Conservation (phyloP, 2,888 invertebrate species). For the Dione juno region DNA sequence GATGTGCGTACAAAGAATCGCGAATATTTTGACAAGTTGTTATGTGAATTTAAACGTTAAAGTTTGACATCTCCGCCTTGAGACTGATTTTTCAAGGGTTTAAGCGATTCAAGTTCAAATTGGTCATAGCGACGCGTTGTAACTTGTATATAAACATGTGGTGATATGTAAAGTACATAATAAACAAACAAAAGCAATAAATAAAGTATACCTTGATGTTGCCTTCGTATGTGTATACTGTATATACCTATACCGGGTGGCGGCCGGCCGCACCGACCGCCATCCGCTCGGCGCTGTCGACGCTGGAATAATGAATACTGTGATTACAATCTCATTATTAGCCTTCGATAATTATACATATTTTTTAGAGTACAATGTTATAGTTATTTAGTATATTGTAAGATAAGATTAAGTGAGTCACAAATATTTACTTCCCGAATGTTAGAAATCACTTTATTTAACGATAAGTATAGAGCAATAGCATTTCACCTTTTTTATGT, state of each 20-base stretch:
- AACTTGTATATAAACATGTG: slow-evolving; percentile 66
- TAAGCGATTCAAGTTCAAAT: slow-evolving; percentile 66
- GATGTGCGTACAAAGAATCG: slow-evolving; percentile 64
- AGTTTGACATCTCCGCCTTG: slow-evolving; percentile 56
- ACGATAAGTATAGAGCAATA: slow-evolving; percentile 79
- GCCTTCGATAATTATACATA: slow-evolving; percentile 84
- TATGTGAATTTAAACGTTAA: slow-evolving; percentile 31
- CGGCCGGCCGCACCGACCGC: slow-evolving; percentile 9
- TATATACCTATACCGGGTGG: slow-evolving; percentile 13
- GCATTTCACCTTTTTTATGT: slow-evolving; percentile 78
- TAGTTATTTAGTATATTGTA: slow-evolving; percentile 81
- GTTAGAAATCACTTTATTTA: slow-evolving; percentile 77
- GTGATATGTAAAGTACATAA: slow-evolving; percentile 81
- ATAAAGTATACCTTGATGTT: slow-evolving; percentile 83
- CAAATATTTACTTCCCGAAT: slow-evolving; percentile 82
- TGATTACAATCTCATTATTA: slow-evolving; percentile 82
- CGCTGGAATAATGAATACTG: slow-evolving; percentile 82
- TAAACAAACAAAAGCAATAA: slow-evolving; percentile 82
- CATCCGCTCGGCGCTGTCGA: slow-evolving; percentile 67
- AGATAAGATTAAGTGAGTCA: slow-evolving; percentile 80
- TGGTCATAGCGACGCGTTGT: slow-evolving; percentile 61
- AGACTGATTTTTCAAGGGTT: slow-evolving; percentile 73
- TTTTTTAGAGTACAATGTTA: slow-evolving; percentile 84
- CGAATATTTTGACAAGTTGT: slow-evolving; percentile 44
- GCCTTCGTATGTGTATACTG: slow-evolving; percentile 64